Conservation (phyloP, 2,113 vertebrate species). For the Chlamydotis undulata region DNA sequence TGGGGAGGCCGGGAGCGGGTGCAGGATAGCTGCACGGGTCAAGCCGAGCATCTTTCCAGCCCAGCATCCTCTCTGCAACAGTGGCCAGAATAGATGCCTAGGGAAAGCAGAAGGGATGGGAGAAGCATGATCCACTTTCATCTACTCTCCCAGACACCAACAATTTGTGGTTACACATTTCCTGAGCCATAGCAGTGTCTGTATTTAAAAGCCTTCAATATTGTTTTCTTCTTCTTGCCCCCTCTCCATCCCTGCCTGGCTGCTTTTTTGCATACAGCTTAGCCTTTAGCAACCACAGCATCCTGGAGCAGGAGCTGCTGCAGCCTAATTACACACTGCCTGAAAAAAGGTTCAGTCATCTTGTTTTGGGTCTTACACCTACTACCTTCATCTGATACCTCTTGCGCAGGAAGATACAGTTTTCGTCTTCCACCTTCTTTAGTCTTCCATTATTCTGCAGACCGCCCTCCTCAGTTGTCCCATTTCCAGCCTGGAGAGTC, state of each 20-base stretch:
- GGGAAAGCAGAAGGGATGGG: background rate
- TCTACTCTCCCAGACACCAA: background rate
- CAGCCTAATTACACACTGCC: background rate
- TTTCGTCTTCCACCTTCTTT: background rate
- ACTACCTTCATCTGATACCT: background rate
- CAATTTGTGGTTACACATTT: background rate
- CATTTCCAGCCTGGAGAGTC: background rate
- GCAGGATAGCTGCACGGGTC: background rate
- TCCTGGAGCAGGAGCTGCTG: conserved; percentile 6
- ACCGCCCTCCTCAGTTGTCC: background rate
- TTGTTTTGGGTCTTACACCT: background rate
- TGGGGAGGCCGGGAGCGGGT: background rate
- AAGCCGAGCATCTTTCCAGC: background rate
- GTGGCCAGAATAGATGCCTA: background rate
- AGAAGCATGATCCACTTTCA: background rate
- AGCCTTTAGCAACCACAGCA: background rate
- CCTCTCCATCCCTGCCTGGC: background rate
- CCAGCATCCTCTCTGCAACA: background rate
- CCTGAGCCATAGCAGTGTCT: background rate
- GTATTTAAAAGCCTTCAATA: background rate
- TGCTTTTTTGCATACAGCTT: background rate
- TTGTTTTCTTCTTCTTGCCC: background rate
- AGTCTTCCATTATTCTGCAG: background rate
- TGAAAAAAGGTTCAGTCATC: background rate
- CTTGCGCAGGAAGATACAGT: background rate